phyloP scores from a whole-genome alignment of 2,113 vertebrate species.

The Cyanoramphus novaezelandiae region DNA sequence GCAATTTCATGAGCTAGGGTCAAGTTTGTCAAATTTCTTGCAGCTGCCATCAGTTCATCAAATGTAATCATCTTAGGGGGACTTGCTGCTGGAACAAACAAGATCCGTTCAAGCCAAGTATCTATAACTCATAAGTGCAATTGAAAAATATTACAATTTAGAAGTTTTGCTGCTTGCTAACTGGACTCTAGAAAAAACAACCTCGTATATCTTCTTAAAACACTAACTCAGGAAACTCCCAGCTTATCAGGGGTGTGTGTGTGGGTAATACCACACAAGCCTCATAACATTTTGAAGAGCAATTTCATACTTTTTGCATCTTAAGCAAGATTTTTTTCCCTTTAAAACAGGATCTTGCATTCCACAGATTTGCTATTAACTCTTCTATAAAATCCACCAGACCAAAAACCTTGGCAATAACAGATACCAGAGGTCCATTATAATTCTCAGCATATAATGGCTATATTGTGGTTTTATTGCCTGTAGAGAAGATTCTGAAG shows the following conservation, averaged over 20 bases:
- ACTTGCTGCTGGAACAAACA: constrained; percentile 79
- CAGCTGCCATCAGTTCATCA: constrained; percentile 87
- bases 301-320: not conserved
- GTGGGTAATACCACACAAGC: not conserved
- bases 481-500: not conserved
- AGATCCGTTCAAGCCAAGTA: not conserved
- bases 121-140: not conserved
- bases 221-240: constrained; percentile 41
- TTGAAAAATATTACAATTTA: not conserved
- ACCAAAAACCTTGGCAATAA: not conserved
- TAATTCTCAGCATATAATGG: not conserved
- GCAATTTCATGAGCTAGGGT: constrained; percentile 91
- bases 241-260: constrained; percentile 16
- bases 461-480: not conserved
- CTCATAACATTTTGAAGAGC: not conserved
- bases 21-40: constrained; percentile 85
- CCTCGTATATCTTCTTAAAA: constrained; percentile 13
- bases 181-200: not conserved
- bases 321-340: not conserved
- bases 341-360: not conserved
- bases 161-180: not conserved
- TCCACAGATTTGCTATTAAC: not conserved
- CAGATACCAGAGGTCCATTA: not conserved
- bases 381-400: not conserved
- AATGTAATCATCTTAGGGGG: constrained; percentile 85